phyloP scores from a whole-genome alignment of 2,888 invertebrate species.

The Lasioglossum figueresi region DNA sequence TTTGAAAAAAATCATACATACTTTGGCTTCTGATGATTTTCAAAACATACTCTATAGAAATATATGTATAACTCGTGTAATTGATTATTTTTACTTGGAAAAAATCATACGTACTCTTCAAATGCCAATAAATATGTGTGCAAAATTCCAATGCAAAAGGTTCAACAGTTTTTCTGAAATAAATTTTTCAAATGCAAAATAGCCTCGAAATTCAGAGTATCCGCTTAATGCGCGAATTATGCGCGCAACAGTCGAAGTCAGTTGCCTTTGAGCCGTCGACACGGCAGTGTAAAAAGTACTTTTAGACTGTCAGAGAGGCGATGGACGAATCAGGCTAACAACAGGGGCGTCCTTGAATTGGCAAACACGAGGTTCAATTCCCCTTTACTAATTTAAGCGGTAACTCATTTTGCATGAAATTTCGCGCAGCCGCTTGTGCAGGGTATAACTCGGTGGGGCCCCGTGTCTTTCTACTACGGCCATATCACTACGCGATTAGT shows the following conservation, averaged over 20 bases:
- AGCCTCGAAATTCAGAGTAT: neutral
- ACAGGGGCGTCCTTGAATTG: neutral
- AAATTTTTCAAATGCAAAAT: neutral
- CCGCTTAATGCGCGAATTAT: neutral
- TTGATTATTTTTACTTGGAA: neutral
- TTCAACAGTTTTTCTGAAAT: neutral
- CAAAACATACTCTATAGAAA: neutral
- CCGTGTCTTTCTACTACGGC: constrained; percentile 10
- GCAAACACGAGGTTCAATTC: constrained; percentile 22
- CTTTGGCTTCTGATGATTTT: neutral
- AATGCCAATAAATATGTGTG: neutral
- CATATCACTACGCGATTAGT: constrained; percentile 60
- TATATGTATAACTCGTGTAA: neutral
- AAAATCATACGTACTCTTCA: neutral
- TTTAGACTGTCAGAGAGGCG: neutral
- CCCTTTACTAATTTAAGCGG: constrained; percentile 9
- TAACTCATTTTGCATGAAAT: constrained; percentile 22
- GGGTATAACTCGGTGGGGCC: neutral
- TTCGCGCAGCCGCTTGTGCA: neutral
- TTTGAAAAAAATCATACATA: too few species aligned
- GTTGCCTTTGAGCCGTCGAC: neutral
- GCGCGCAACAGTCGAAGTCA: neutral
- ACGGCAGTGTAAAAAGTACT: neutral
- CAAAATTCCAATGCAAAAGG: neutral
- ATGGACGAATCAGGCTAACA: constrained; percentile 20